These are phyloP conservation scores for Oxycera nigricornis DNA, from an alignment of 2,888 invertebrate genomes.

Conservation along the genomic window DNA sequence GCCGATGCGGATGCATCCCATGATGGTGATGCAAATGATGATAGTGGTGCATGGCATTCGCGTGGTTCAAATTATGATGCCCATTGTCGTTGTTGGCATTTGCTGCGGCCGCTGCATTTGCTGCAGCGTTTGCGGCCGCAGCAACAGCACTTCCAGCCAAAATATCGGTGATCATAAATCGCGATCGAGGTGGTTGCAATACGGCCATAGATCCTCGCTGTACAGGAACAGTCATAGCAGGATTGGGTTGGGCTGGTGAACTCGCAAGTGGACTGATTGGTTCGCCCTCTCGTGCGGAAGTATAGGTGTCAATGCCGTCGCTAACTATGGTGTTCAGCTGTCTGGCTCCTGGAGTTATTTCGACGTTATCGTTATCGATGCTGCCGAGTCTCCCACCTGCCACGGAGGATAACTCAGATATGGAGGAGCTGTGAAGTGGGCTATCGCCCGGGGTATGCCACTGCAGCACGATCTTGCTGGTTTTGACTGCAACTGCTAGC, in stretches of 20 bases:
- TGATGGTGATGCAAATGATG: slow-evolving; percentile 48
- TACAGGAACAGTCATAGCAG: slow-evolving; percentile 62
- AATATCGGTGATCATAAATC: slow-evolving; percentile 92
- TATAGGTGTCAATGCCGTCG: slow-evolving; percentile 48
- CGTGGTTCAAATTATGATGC: slow-evolving; percentile 42
- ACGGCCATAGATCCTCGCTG: slow-evolving; percentile 64
- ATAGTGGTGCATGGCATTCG: slow-evolving; percentile 46
- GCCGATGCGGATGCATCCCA: slow-evolving; percentile 54
- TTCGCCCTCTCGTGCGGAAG: slow-evolving; percentile 55
- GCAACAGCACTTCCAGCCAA: slow-evolving; percentile 68
- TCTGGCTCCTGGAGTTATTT: slow-evolving; percentile 47
- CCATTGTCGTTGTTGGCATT: slow-evolving; percentile 39
- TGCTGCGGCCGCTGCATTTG: slow-evolving; percentile 46
- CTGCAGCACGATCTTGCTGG: slow-evolving; percentile 50
- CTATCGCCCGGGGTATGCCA: slow-evolving; percentile 50
- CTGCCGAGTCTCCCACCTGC: slow-evolving; percentile 53
- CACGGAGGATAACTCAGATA: slow-evolving; percentile 44
- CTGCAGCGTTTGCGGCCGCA: slow-evolving; percentile 55
- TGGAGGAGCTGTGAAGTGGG: slow-evolving; percentile 46
- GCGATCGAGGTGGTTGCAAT: slow-evolving; percentile 74
- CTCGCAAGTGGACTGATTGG: slow-evolving; percentile 55
- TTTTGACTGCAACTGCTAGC: slow-evolving; percentile 34
- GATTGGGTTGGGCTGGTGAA: slow-evolving; percentile 57
- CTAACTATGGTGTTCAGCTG: slow-evolving; percentile 57
- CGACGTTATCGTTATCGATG: slow-evolving; percentile 1